Base-by-base conservation (phyloP, 1,140 invertebrate genomes). In the Zaprionus taronus region DNA sequence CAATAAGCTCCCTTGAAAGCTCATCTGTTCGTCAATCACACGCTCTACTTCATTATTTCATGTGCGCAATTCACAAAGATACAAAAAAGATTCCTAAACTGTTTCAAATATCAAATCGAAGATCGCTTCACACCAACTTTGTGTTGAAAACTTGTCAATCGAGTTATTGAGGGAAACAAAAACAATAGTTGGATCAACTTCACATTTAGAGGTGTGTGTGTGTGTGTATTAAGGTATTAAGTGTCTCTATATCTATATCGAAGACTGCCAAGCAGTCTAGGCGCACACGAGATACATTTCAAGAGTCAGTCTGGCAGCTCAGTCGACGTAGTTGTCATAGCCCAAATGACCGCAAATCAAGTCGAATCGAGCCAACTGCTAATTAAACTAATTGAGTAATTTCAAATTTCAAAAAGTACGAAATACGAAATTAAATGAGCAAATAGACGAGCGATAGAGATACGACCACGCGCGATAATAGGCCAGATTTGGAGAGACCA, bases 331-430 rank as follows among this genome's bases (percentile, higher is more conserved):
- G 38, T 44, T 60, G 80, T 76, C 63, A 77, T 77, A 79, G 83
- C 49, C 65, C 68, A 74, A 76, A 67, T 70, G 72, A 79, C 67
- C 63, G 82, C 81, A 77, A 81, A 89, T 80, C 76, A 81, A 81
- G 67, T 79, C 76, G 65, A 62, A 58, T 55, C 60, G 74, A 58
- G 47, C 47, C 36, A 70, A 56, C 76, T 82, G 85, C 85, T 89
- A 89, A 89, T 89, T 89, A 89, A 90, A 89, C 85, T 90, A 89
- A 89, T 89, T 89, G 85, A 89, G 85, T 89, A 89, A 90, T 89
- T 89, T 89, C 78, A 81, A 80, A 81, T 47, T 41, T 75, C 44
- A 66, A 83, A 83, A 86, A 71, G 66, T 55, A 74, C 72, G 66
- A 62, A 79, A 76, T 77, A 79, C 69, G 67, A 84, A 89, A 90